phyloP scores from a whole-genome alignment of 2,888 invertebrate genomes.

The Drosophila subsilvestris region DNA sequence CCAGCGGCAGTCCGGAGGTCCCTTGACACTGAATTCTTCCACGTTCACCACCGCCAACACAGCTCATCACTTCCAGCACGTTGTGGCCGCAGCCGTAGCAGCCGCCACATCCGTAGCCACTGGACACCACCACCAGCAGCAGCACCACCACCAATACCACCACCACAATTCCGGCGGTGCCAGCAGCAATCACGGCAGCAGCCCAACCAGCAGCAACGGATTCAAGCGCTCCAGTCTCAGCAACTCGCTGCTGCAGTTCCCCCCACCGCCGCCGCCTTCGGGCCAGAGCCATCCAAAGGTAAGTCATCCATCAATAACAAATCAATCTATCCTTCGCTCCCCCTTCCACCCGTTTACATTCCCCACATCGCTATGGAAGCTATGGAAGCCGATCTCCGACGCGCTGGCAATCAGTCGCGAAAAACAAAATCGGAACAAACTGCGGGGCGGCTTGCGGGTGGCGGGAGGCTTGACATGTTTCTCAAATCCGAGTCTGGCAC shows the following conservation, averaged over 20 bases:
- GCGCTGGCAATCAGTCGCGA: constrained; percentile 28
- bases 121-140: constrained; percentile 64
- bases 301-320: constrained; percentile 43
- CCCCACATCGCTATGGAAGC: constrained; percentile 8
- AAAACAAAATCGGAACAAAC: background rate
- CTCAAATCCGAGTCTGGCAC: background rate
- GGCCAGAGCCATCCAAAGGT: constrained; percentile 63
- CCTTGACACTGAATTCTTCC: constrained; percentile 5
- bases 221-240: constrained; percentile 67
- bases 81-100: constrained; percentile 70
- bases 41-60: constrained; percentile 15
- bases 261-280: constrained; percentile 55
- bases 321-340: constrained; percentile 17
- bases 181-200: constrained; percentile 50
- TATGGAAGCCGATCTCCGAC: constrained; percentile 9
- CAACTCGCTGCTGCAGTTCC: constrained; percentile 62
- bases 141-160: constrained; percentile 31
- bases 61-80: constrained; percentile 66
- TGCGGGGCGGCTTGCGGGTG: background rate
- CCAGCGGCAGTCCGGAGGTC: background rate
- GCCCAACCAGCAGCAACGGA: constrained; percentile 40
- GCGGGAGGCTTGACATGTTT: constrained; percentile 8
- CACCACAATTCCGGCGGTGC: constrained; percentile 43
- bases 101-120: constrained; percentile 72
- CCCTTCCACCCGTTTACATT: constrained; percentile 1